Evolutionary conservation across 2,113 vertebrate species (phyloP).

Genomic region (Solea solea): DNA sequence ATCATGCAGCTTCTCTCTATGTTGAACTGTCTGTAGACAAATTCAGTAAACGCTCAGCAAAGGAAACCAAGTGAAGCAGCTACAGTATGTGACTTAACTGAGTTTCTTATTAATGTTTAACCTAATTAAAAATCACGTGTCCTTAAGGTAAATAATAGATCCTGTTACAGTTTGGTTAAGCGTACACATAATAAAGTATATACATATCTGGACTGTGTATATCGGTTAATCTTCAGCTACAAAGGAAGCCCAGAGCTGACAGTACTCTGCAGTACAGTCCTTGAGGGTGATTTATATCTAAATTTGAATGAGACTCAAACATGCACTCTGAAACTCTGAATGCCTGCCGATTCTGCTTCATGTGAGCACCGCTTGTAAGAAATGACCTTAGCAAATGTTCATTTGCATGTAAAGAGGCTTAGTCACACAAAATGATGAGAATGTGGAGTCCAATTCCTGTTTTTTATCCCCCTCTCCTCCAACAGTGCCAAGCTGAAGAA

Average conservation of each 20-base stretch:
- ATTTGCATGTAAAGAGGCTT: neutral
- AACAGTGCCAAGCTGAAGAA: conserved; percentile 93
- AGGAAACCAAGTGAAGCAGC: too few relatives aligned
- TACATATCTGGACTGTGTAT: conserved; percentile 3
- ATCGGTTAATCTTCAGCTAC: conserved; percentile 6
- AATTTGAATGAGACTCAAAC: conserved; percentile 14
- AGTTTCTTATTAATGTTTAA: too few relatives aligned
- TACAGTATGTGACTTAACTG: too few relatives aligned
- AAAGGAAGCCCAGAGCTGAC: conserved; percentile 20
- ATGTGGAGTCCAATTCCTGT: neutral
- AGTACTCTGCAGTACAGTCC: conserved; percentile 2
- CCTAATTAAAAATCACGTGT: neutral
- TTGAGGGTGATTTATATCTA: conserved; percentile 34
- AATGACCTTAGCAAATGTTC: neutral
- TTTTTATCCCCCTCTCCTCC: conserved; percentile 3
- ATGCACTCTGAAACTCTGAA: neutral
- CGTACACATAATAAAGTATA: conserved; percentile 8
- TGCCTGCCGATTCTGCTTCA: neutral
- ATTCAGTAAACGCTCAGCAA: too few relatives aligned
- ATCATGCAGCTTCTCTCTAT: too few relatives aligned
- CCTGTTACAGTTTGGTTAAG: conserved; percentile 22
- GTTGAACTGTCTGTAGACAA: too few relatives aligned
- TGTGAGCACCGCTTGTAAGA: neutral
- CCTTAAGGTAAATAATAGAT: conserved; percentile 19
- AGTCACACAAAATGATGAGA: neutral